A percentile compares a stretch with the other conserved stretches of the same genome.
Conservation (phyloP, 2,888 invertebrate species). For the Cantharis nigra region DNA sequence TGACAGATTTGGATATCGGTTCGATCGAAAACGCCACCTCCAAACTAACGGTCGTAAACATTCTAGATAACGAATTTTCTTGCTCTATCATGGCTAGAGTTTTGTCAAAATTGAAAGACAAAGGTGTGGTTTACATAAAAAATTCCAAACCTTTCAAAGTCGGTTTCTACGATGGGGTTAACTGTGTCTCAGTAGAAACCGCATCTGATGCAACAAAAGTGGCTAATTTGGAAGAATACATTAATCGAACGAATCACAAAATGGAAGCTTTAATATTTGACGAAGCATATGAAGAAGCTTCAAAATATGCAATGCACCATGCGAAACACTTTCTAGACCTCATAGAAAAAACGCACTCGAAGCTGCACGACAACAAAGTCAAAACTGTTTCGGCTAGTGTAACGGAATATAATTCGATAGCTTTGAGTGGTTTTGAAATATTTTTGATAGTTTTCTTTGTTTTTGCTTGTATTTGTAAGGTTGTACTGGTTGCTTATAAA, state of each 20-base stretch:
- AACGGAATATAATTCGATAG: neutral
- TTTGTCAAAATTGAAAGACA: neutral
- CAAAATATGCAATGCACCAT: neutral
- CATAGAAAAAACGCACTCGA: neutral
- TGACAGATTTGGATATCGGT: neutral
- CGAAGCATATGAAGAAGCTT: neutral
- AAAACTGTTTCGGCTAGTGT: neutral
- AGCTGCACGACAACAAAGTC: neutral
- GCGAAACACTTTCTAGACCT: neutral
- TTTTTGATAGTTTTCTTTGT: neutral
- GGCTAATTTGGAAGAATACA: neutral
- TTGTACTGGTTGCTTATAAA: neutral
- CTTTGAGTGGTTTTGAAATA: neutral
- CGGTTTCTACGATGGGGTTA: neutral
- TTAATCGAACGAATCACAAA: neutral
- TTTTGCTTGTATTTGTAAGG: neutral
- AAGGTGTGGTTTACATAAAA: neutral
- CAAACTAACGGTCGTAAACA: neutral
- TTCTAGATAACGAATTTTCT: neutral
- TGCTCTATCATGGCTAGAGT: neutral
- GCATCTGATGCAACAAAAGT: neutral
- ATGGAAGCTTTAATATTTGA: neutral
- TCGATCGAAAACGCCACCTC: neutral
- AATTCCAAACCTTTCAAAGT: no score
- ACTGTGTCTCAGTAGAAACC: neutral